A percentile compares a stretch with the other conserved stretches of the same genome.
Conservation (phyloP, 2,888 invertebrate species). For the Ophion slaviceki region DNA sequence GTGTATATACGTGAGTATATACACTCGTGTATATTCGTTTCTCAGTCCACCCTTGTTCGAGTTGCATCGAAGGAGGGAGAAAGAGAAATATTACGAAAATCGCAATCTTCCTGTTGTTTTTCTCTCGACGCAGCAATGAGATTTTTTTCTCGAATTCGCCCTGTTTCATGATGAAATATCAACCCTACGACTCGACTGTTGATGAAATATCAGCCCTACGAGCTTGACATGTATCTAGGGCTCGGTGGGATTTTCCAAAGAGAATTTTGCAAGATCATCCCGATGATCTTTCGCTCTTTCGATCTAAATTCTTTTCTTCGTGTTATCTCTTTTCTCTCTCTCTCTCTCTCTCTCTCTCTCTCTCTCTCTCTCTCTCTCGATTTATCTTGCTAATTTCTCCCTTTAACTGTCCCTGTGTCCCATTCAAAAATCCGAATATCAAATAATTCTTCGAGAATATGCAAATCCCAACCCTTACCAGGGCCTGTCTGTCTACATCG, state of each 20-base stretch:
- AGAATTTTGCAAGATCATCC: slow-evolving; percentile 38
- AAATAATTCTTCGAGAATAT: slow-evolving; percentile 49
- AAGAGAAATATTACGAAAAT: slow-evolving; percentile 34
- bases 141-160: slow-evolving; percentile 33
- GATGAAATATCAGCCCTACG: slow-evolving; percentile 30
- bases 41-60: slow-evolving; percentile 36
- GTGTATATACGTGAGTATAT: neutral
- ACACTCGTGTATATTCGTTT: slow-evolving; percentile 15
- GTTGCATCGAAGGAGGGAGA: slow-evolving; percentile 47
- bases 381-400: slow-evolving; percentile 2
- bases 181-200: slow-evolving; percentile 17
- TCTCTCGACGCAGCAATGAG: neutral
- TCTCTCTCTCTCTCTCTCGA: too few relatives aligned
- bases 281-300: slow-evolving; percentile 24
- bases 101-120: slow-evolving; percentile 28
- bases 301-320: slow-evolving; percentile 1
- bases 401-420: slow-evolving; percentile 4
- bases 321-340: neutral
- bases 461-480: slow-evolving; percentile 48
- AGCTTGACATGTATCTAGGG: slow-evolving; percentile 24
- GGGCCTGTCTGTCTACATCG: slow-evolving; percentile 17
- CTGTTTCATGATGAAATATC: slow-evolving; percentile 20
- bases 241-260: slow-evolving; percentile 40
- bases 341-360: too few relatives aligned
- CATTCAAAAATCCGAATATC: slow-evolving; percentile 49